Base-by-base conservation (phyloP, 2,888 invertebrate species). In the Melanostoma mellinum region DNA sequence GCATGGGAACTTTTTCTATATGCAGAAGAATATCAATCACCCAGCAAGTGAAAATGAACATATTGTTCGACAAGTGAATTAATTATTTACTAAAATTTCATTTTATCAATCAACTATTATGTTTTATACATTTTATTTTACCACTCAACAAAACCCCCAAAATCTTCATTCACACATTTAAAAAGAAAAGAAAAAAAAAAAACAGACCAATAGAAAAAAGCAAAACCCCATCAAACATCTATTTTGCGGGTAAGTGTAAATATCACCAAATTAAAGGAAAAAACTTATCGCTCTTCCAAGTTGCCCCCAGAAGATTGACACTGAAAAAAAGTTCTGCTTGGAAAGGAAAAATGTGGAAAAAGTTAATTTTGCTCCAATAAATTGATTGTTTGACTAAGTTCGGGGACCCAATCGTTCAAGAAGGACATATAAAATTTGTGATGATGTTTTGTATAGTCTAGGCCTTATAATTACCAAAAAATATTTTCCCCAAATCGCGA, bases 61-160 rank as follows among this genome's bases (percentile, higher is more conserved):
- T 81, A 81, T 82, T 77, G 81, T 56, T 77, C 35, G 48, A n/a
- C 42, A 72, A 81, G 72, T 77, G 72, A 65, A 77, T 40, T 53
- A 67, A 65, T 36, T 33, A 61, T 46, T 68, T 48, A 68, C 63
- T 48, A 61, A 72, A 38, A 50, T 52, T 53, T 44, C 53, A 56
- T 50, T 10, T 3, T 6, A n/a, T 6, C 5, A 6, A 55, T 38
- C 60, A 73, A 58, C 53, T 67, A 77, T 77, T 74, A 78, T 82
- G 82, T 78, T 77, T 60, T 69, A 40, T 36, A 40, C 33, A n/a
- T 36, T 38, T 8, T n/a, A 58, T 65, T 44, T 48, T 6, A 53
- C 40, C 55, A 68, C 53, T 20, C 10, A 60, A 53, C 65, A 76
- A 40, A 46, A 60, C 4, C 48, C 32, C 10, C 63, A 58, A 9